A percentile compares a stretch with the other conserved stretches of the same genome.
Evolutionary conservation across 2,797 vertebrate species (phyloP).

Genomic region (Pangasius sanitwongsei): DNA sequence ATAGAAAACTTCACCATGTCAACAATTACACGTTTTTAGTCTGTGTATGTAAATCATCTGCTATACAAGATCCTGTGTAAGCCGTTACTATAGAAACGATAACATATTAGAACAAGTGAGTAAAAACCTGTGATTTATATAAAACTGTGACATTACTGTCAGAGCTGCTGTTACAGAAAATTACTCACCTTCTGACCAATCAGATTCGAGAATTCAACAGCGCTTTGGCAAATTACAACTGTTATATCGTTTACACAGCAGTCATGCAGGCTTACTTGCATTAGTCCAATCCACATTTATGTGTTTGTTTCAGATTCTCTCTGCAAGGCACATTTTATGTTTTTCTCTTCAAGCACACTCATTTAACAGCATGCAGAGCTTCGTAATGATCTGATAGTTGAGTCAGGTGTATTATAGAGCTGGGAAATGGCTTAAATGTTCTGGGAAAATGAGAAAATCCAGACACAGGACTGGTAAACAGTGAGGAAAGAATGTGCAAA

Average conservation of each 20-base stretch:
- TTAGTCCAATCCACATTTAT: background rate
- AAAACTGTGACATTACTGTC: background rate
- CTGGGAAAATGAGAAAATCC: background rate
- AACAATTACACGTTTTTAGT: background rate
- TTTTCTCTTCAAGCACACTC: background rate
- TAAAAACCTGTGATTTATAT: background rate
- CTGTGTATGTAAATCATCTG: background rate
- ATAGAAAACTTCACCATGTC: background rate
- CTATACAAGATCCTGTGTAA: background rate
- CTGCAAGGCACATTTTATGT: background rate
- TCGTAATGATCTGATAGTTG: background rate
- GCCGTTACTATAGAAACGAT: background rate
- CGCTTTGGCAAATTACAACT: background rate
- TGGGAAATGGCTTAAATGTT: background rate
- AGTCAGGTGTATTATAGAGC: conserved; percentile 1
- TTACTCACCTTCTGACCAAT: background rate
- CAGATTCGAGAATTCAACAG: background rate
- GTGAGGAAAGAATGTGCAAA: conserved; percentile 10
- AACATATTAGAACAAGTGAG: background rate
- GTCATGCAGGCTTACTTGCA: background rate
- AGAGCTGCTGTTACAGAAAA: background rate
- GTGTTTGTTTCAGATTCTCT: background rate
- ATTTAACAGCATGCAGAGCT: background rate
- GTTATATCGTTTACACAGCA: background rate
- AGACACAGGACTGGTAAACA: background rate